A percentile compares a stretch with the other conserved stretches of the same genome.
Evolutionary conservation across 2,113 vertebrate species (phyloP).

Genomic region (Prunella fulvescens): DNA sequence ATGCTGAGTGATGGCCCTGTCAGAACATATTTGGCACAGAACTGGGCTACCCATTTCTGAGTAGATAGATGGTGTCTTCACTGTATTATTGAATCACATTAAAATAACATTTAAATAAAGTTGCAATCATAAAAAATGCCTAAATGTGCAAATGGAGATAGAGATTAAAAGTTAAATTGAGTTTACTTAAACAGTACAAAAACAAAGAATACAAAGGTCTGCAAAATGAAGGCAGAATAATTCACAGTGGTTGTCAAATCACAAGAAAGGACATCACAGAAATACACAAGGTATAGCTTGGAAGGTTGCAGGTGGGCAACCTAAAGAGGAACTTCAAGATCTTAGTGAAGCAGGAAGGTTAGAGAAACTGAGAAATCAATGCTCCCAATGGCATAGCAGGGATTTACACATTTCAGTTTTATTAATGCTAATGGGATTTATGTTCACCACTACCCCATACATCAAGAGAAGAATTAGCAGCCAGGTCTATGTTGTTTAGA

Average conservation of each 20-base stretch:
- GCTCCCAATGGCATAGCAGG: neutral
- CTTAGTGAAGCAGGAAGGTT: neutral
- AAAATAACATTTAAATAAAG: neutral
- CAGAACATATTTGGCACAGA: neutral
- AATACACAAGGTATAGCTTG: neutral
- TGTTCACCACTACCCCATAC: neutral
- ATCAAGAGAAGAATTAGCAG: constrained; percentile 14
- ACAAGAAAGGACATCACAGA: neutral
- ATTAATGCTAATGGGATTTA: constrained; percentile 35
- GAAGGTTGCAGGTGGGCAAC: neutral
- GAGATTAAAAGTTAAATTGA: neutral
- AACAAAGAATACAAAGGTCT: neutral
- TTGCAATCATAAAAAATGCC: neutral
- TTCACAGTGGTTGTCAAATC: neutral
- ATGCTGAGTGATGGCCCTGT: neutral
- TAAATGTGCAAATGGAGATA: neutral
- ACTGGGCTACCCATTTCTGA: neutral
- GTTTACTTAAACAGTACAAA: neutral
- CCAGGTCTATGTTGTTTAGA: constrained; percentile 1
- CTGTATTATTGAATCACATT: neutral
- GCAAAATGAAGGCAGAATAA: neutral
- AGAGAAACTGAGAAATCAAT: constrained; percentile 18
- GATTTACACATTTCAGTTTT: constrained; percentile 19
- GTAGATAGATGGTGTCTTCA: neutral
- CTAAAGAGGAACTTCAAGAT: neutral